Evolutionary conservation across 2,888 invertebrate genomes (phyloP).

Genomic region (Megastigmus dorsalis): DNA sequence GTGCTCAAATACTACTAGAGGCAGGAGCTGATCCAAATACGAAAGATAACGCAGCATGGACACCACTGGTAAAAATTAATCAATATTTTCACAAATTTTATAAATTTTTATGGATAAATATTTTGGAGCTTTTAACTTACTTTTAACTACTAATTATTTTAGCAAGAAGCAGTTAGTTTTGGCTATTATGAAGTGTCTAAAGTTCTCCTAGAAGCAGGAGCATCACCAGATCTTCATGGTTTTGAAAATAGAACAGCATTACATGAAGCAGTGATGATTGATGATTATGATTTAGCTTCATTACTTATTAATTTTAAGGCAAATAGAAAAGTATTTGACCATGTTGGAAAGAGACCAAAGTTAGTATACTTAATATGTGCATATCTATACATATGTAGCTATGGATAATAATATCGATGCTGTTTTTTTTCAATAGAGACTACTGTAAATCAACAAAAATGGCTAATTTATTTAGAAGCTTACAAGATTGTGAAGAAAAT

Average conservation of each 20-base stretch:
- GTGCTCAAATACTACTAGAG: constrained; percentile 76
- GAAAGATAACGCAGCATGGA: constrained; percentile 84
- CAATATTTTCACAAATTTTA: not conserved
- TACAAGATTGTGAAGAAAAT: constrained; percentile 41
- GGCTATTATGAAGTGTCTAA: constrained; percentile 77
- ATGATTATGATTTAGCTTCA: constrained; percentile 76
- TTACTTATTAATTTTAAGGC: constrained; percentile 80
- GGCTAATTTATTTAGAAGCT: constrained; percentile 57
- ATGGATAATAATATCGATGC: not conserved
- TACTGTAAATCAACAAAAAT: constrained; percentile 64
- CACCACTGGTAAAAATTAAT: constrained; percentile 77
- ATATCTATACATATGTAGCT: constrained; percentile 15
- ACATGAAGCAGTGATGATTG: constrained; percentile 79
- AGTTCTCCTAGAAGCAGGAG: constrained; percentile 78
- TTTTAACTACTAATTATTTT: no score
- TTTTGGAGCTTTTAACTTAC: not conserved
- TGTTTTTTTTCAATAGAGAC: constrained; percentile 59
- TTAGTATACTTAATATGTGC: constrained; percentile 63
- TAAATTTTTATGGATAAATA: not conserved
- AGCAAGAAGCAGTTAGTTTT: constrained; percentile 81
- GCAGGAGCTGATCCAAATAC: constrained; percentile 81
- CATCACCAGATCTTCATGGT: constrained; percentile 79
- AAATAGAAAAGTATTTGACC: constrained; percentile 76
- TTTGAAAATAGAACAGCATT: constrained; percentile 80
- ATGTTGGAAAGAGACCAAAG: constrained; percentile 77